Evolutionary conservation across 2,888 invertebrate species (phyloP).

Genomic region (Spicauda simplicius): DNA sequence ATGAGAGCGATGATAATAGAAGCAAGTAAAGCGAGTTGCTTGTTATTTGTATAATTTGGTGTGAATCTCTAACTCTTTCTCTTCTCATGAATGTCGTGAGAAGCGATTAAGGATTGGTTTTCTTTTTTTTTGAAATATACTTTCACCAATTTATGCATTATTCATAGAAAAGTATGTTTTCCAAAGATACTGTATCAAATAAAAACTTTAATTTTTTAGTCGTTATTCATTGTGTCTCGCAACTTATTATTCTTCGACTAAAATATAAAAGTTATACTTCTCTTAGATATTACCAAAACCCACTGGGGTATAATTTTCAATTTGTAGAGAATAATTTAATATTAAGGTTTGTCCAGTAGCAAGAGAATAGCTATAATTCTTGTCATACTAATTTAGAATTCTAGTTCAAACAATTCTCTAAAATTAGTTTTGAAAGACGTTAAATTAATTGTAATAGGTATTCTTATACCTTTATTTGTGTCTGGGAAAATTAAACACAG

Average conservation of each 20-base stretch:
- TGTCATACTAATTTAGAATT: too few relatives aligned
- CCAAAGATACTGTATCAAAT: background rate
- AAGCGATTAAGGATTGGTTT: too few relatives aligned
- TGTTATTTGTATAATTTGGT: too few relatives aligned
- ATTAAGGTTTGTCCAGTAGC: background rate
- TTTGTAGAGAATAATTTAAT: background rate
- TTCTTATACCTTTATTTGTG: background rate
- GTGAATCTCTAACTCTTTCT: too few relatives aligned
- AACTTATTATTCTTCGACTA: background rate
- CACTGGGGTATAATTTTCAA: background rate
- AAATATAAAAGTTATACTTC: background rate
- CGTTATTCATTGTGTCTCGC: background rate
- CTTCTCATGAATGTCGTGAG: too few relatives aligned
- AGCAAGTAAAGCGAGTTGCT: too few relatives aligned
- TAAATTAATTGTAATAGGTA: background rate
- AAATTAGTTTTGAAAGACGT: background rate
- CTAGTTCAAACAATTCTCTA: too few relatives aligned
- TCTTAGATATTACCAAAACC: background rate
- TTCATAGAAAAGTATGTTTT: background rate
- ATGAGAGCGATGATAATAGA: too few relatives aligned
- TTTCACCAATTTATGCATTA: too few relatives aligned
- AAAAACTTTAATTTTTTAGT: background rate
- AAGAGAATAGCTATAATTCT: background rate
- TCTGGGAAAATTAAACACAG: conserved; percentile 9
- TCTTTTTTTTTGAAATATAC: too few relatives aligned